These are phyloP conservation scores for Drosophila tsacasi DNA, from an alignment of 1,140 invertebrate species.

Conservation along the genomic window DNA sequence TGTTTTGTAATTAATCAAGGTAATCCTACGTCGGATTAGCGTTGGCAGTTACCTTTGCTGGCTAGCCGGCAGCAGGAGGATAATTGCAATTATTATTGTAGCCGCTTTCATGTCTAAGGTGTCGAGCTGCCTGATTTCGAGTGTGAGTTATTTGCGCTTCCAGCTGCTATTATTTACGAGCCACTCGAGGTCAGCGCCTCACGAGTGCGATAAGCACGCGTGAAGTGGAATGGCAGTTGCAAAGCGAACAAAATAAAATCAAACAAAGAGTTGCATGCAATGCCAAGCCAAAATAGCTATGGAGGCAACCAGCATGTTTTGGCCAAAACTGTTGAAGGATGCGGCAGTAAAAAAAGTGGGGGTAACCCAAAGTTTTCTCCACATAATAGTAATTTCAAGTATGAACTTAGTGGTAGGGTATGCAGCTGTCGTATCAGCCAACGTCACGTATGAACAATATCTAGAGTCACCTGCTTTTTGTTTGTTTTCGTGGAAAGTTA, in stretches of 20 bases:
- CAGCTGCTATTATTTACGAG: constrained; percentile 45
- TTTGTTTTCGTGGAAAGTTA: constrained; percentile 18
- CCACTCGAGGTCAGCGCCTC: constrained; percentile 36
- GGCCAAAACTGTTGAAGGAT: constrained; percentile 29
- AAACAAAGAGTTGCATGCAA: constrained; percentile 37
- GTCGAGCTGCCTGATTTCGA: constrained; percentile 42
- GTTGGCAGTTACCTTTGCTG: constrained; percentile 21
- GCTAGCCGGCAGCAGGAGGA: constrained; percentile 30
- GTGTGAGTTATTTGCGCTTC: constrained; percentile 35
- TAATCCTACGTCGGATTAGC: not conserved
- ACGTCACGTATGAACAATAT: constrained; percentile 21
- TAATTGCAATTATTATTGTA: constrained; percentile 35
- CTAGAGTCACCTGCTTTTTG: constrained; percentile 12
- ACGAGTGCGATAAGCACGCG: constrained; percentile 40
- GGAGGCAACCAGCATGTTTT: constrained; percentile 20
- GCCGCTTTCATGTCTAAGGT: constrained; percentile 41
- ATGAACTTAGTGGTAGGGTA: constrained; percentile 5
- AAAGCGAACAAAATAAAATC: constrained; percentile 6
- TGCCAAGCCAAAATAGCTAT: constrained; percentile 36
- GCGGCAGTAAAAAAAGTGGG: not conserved
- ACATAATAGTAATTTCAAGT: not conserved
- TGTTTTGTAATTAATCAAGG: constrained; percentile 8
- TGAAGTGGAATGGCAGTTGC: constrained; percentile 31
- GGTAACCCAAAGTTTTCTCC: not conserved
- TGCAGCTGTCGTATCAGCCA: constrained; percentile 6